These are phyloP conservation scores for Emydoidea blandingii DNA, from an alignment of 2,797 vertebrate genomes.

Conservation along the genomic window DNA sequence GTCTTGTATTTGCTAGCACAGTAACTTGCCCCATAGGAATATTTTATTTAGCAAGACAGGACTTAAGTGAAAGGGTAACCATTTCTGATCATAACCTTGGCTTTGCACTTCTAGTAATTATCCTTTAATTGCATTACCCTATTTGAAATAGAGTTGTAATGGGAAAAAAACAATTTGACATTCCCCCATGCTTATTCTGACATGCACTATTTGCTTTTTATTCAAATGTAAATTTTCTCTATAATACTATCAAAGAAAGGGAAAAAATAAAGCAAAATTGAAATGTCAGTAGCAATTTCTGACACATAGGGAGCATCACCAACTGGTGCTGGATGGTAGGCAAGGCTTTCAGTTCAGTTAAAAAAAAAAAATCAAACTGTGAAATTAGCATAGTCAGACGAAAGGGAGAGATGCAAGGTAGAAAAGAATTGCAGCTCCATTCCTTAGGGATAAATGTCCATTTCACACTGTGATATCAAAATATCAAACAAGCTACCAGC, in stretches of 20 bases:
- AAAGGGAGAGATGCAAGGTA: slow-evolving; percentile 18
- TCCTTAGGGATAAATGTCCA: slow-evolving; percentile 80
- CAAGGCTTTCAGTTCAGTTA: slow-evolving; percentile 56
- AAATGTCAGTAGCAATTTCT: slow-evolving; percentile 97
- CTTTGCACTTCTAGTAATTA: slow-evolving; percentile 84
- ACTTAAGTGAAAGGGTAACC: slow-evolving; percentile 80
- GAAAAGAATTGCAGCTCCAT: background rate
- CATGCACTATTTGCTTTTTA: slow-evolving; percentile 85
- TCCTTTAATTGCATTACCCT: slow-evolving; percentile 86
- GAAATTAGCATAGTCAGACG: slow-evolving; percentile 66
- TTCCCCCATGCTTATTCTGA: slow-evolving; percentile 79
- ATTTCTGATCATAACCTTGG: slow-evolving; percentile 84
- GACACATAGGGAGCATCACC: slow-evolving; percentile 85
- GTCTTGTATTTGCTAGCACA: slow-evolving; percentile 71
- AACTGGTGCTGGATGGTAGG: slow-evolving; percentile 70
- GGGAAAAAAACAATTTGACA: slow-evolving; percentile 81
- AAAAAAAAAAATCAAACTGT: slow-evolving; percentile 52
- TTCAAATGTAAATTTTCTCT: slow-evolving; percentile 82
- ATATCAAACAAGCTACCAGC: slow-evolving; percentile 83
- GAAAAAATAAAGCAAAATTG: slow-evolving; percentile 86
- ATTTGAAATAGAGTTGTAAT: slow-evolving; percentile 86
- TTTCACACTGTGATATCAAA: slow-evolving; percentile 79
- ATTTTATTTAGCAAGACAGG: slow-evolving; percentile 79
- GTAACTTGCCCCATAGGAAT: slow-evolving; percentile 73
- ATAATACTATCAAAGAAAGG: slow-evolving; percentile 85